These are phyloP conservation scores for Takifugu bimaculatus DNA, from an alignment of 2,113 vertebrate species.

Conservation along the genomic window DNA sequence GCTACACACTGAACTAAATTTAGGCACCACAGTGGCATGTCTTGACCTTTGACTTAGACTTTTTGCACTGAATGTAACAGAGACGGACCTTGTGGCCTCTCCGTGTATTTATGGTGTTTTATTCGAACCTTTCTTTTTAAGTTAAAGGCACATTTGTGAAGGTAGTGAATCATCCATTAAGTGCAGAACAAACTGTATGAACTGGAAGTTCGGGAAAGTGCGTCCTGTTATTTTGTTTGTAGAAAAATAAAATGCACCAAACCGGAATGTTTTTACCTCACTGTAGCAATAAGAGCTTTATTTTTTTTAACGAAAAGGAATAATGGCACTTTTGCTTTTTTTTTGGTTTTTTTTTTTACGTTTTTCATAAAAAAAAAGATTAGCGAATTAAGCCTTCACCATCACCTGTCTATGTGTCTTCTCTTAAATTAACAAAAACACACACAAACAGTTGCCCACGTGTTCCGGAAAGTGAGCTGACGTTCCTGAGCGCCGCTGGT, in stretches of 20 bases:
- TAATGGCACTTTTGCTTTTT: too few relatives aligned
- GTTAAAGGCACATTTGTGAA: neutral
- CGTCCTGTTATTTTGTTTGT: neutral
- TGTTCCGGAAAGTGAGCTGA: neutral
- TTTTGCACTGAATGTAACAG: conserved; percentile 51
- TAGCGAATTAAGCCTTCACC: conserved; percentile 5
- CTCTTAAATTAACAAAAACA: neutral
- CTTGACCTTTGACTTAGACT: conserved; percentile 62
- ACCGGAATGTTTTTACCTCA: conserved; percentile 18
- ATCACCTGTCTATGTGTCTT: neutral
- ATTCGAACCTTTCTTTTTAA: conserved; percentile 11
- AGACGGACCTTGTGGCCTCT: conserved; percentile 30
- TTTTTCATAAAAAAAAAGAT: conserved; percentile 1
- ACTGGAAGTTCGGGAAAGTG: neutral
- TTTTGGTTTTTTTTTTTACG: neutral
- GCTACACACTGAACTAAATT: conserved; percentile 56
- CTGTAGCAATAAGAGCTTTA: conserved; percentile 26
- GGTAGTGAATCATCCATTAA: neutral
- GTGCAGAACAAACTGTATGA: neutral
- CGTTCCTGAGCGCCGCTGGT: conserved; percentile 3
- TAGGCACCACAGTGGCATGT: conserved; percentile 41
- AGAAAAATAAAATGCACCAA: conserved; percentile 29
- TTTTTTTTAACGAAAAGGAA: neutral
- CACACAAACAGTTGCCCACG: neutral
- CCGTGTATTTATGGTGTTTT: conserved; percentile 41